Conservation (phyloP, 37 sponge, comb jelly and placozoan species). For the Tethya wilhelma region DNA sequence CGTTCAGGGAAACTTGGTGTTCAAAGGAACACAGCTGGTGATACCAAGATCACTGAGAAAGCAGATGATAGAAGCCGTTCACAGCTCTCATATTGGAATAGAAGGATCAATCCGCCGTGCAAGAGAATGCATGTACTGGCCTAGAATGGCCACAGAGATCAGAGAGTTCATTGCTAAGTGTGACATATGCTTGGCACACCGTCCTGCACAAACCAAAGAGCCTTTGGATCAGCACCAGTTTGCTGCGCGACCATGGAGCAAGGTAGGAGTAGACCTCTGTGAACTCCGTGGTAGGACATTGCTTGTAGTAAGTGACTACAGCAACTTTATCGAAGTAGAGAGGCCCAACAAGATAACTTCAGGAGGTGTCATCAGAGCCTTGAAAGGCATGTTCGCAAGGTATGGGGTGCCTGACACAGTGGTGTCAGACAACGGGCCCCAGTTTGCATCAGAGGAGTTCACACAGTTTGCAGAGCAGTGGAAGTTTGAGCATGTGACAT, state of each 20-base stretch:
- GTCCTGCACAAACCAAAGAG: background rate
- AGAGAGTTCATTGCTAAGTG: conserved; percentile 48
- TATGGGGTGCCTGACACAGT: conserved; percentile 51
- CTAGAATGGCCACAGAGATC: conserved; percentile 37
- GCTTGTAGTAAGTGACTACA: conserved; percentile 42
- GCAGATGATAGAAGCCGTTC: conserved; percentile 15
- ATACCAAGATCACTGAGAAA: conserved; percentile 10
- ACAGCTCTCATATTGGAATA: conserved; percentile 30
- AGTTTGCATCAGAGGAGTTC: conserved; percentile 41
- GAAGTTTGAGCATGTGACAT: conserved; percentile 35
- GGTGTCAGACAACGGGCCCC: conserved; percentile 50
- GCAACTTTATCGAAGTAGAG: conserved; percentile 58
- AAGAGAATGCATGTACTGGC: conserved; percentile 43
- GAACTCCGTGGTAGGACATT: conserved; percentile 26
- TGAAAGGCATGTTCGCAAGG: conserved; percentile 37
- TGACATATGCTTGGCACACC: conserved; percentile 23
- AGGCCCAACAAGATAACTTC: conserved; percentile 5
- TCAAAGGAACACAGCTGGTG: conserved; percentile 37
- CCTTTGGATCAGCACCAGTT: conserved; percentile 38
- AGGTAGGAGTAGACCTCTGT: conserved; percentile 52
- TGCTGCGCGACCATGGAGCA: conserved; percentile 35
- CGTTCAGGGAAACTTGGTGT: conserved; percentile 30
- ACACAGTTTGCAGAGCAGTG: conserved; percentile 24
- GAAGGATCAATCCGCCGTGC: conserved; percentile 29
- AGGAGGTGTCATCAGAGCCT: conserved; percentile 20